These are phyloP conservation scores for Chelon auratus DNA, from an alignment of 2,797 vertebrate species.

Conservation along the genomic window DNA sequence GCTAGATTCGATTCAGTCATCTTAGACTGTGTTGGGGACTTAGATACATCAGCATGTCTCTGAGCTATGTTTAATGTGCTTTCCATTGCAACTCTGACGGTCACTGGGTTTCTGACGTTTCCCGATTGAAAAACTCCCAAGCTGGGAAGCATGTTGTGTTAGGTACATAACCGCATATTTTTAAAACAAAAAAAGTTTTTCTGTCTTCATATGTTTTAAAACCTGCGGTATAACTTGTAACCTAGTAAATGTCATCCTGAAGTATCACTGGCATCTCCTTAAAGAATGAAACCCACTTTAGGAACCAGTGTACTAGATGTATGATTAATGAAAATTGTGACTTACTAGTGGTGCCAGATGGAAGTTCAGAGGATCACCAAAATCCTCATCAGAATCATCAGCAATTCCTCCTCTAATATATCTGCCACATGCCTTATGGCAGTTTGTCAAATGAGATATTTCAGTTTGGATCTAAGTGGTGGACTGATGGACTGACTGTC, in stretches of 20 bases:
- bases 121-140: neutral
- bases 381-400: neutral
- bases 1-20: neutral
- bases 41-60: neutral
- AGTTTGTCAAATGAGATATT: neutral
- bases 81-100: neutral
- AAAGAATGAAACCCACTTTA: neutral
- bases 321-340: neutral
- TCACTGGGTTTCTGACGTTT: neutral
- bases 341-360: neutral
- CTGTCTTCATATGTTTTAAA: too few relatives aligned
- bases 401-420: too few relatives aligned
- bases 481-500: neutral
- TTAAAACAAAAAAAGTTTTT: too few relatives aligned
- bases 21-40: neutral
- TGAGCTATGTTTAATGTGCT: conserved; percentile 19
- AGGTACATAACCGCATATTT: neutral
- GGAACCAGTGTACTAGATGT: neutral
- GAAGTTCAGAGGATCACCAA: neutral
- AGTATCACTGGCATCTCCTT: neutral
- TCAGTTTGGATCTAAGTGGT: neutral
- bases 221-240: too few relatives aligned
- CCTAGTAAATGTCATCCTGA: neutral
- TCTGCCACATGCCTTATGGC: neutral
- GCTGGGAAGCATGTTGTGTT: neutral